Base-by-base conservation (phyloP, 1,140 invertebrate species). In the Adoxophyes honmai region DNA sequence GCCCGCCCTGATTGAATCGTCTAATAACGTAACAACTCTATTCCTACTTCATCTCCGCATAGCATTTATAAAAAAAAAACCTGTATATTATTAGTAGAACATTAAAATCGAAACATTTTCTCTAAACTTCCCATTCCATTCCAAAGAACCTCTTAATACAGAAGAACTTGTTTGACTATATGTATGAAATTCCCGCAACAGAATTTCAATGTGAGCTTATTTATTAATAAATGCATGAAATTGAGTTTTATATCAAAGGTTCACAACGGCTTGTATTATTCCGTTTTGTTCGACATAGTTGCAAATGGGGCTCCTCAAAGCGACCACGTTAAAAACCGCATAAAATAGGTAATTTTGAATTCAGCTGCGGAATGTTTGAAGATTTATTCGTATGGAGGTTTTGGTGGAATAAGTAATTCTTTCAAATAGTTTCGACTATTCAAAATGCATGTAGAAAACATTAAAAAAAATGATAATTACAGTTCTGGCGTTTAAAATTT, bases 1-100 rank as follows among this genome's bases (percentile, higher is more conserved):
- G 42, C 42, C 42, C 59, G 55, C 59, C 66, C 60, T 75, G 75
- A 84, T 86, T 82, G 79, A 87, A 84, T 81, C 71, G 63, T 57
- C 71, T 78, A 69, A 78, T 73, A 72, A 64, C 65, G 62, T 70
- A 73, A 74, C 75, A 70, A 73, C 58, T 70, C 60, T 54, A 63
- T 77, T 70, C 66, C 57, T 60, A 28, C 11, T 63, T 63, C 63
- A 16, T 34, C 42, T 51, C 0, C 28, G 9, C 34, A 35, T 13
- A 16, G 8, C 14, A 44, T 44, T 62, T n/a, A n/a, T n/a, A n/a
- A 28, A 28, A 6, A 6, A 28, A 28, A 28, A 28, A 28, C 21
- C 21, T 2, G 21, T 28, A 28, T n/a, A n/a, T n/a, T n/a, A n/a
- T n/a, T n/a, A n/a, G n/a, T n/a, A n/a, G n/a, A n/a, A n/a, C n/a